Conservation (phyloP, 1,140 invertebrate species). For the Onthophagus taurus region DNA sequence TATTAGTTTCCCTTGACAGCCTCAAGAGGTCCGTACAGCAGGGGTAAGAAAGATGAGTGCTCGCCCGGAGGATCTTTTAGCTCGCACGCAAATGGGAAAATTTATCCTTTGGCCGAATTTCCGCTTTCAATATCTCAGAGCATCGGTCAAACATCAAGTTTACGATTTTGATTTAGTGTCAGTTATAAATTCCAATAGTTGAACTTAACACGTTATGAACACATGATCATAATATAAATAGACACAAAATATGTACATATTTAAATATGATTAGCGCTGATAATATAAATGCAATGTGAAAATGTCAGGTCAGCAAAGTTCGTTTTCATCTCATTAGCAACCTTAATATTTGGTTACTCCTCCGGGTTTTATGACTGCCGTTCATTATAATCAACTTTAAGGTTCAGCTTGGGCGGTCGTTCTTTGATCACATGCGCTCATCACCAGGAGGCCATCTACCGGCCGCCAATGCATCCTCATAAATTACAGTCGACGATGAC, state of each 20-base stretch:
- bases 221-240: slow-evolving; percentile 7
- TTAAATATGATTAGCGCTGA: too few species aligned
- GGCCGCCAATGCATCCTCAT: too few species aligned
- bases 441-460: too few species aligned
- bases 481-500: too few species aligned
- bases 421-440: too few species aligned
- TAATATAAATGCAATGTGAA: background rate
- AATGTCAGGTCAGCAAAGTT: background rate
- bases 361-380: background rate
- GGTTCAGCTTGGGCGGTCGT: background rate
- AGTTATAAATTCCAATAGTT: slow-evolving; percentile 4
- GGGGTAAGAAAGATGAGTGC: background rate
- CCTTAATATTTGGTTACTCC: slow-evolving; percentile 1
- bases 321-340: background rate
- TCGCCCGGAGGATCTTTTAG: slow-evolving; percentile 5
- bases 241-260: too few species aligned
- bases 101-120: slow-evolving; percentile 11
- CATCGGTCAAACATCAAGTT: slow-evolving; percentile 19
- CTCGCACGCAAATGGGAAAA: slow-evolving; percentile 20
- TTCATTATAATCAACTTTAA: background rate
- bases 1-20: slow-evolving; percentile 17
- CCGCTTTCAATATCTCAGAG: slow-evolving; percentile 7
- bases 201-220: slow-evolving; percentile 5
- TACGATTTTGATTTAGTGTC: slow-evolving; percentile 7
- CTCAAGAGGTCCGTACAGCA: slow-evolving; percentile 11